Conservation (phyloP, 1,140 invertebrate genomes). For the Chironomus tepperi region DNA sequence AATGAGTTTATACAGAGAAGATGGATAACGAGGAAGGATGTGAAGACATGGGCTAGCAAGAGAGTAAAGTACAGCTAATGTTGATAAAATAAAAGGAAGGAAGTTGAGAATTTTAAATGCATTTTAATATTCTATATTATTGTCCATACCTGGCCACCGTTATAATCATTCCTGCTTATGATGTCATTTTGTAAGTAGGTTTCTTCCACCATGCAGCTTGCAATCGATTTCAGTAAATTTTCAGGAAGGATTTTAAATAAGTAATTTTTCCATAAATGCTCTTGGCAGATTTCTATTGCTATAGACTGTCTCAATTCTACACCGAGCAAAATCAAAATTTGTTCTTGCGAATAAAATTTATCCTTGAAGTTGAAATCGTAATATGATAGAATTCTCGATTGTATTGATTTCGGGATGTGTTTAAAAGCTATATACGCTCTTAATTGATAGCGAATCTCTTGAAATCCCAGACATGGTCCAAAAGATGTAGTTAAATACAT, state of each 20-base stretch:
- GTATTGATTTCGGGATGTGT: not conserved
- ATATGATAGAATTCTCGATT: not conserved
- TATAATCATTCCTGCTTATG: not conserved
- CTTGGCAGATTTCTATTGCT: not conserved
- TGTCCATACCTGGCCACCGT: not conserved
- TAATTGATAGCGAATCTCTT: slow-evolving; percentile 11
- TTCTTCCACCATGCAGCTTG: not conserved
- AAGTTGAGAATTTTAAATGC: too few species aligned
- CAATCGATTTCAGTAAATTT: not conserved
- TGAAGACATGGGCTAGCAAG: too few species aligned
- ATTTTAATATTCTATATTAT: too few species aligned
- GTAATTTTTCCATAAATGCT: not conserved
- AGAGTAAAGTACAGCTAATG: too few species aligned
- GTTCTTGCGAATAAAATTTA: not conserved
- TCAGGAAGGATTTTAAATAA: slow-evolving; percentile 6
- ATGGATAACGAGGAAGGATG: too few species aligned
- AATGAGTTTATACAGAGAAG: not conserved
- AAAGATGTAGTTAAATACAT: not conserved
- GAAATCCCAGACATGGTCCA: not conserved
- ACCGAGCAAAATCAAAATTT: not conserved
- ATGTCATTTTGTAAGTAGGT: not conserved
- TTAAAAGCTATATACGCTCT: not conserved
- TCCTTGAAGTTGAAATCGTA: not conserved
- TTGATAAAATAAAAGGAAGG: too few species aligned
- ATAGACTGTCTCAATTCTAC: not conserved